A percentile compares a stretch with the other conserved stretches of the same genome.
These are phyloP conservation scores for Augochlorella aurata DNA, from an alignment of 2,888 invertebrate genomes.

Conservation along the genomic window DNA sequence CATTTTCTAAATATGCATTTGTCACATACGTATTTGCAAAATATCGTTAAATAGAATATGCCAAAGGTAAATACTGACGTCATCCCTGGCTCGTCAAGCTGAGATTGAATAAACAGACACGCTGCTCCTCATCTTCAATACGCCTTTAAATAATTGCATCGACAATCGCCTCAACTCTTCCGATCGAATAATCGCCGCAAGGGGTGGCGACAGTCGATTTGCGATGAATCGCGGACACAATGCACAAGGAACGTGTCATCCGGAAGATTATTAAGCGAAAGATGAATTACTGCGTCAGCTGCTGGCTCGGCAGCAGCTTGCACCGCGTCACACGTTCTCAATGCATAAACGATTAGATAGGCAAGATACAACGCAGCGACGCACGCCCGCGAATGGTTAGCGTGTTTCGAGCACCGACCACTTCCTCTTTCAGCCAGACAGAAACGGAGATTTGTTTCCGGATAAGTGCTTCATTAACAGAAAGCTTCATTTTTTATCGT, in stretches of 20 bases:
- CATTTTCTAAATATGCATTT: too few species aligned
- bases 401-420: neutral
- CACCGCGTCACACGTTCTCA: conserved; percentile 17
- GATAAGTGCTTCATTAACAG: neutral
- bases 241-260: conserved; percentile 21
- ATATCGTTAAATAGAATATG: too few species aligned
- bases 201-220: neutral
- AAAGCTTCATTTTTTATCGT: neutral
- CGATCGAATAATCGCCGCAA: neutral
- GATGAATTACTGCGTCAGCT: conserved; percentile 48
- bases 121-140: neutral
- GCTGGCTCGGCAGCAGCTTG: conserved; percentile 41
- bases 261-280: conserved; percentile 48
- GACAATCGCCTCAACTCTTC: neutral
- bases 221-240: neutral
- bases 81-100: too few species aligned
- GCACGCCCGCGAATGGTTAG: conserved; percentile 1
- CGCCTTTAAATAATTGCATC: neutral
- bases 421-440: neutral
- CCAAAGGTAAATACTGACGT: too few species aligned
- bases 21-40: too few species aligned
- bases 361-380: conserved; percentile 29
- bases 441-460: neutral
- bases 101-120: too few species aligned
- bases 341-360: conserved; percentile 40